Evolutionary conservation across 2,797 vertebrate genomes (phyloP), one percentile per base, ranked within the genome.

Genomic region (Myotis daubentonii): DNA sequence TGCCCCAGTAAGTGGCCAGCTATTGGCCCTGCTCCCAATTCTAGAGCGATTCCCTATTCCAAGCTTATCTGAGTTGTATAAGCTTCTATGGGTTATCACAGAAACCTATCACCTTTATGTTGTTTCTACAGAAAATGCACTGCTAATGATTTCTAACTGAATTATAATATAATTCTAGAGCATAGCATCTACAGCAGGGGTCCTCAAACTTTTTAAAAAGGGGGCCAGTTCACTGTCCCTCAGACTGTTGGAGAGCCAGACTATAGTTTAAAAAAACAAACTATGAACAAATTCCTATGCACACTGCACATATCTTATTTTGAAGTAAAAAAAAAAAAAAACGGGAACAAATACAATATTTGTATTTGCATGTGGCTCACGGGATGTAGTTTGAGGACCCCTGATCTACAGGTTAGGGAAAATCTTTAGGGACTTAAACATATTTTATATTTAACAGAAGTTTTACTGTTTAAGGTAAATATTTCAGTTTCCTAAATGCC

Each of bases 61-160:
- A 22, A 25, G 28, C 4, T 41, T n/a, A 44, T 2, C 4, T 5
- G 36, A 72, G 30, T 30, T 12, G 65, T 82, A 76, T 17, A 55
- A 22, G 7, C 5, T 55, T 49, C 88, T 25, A 33, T 36, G 11
- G n/a, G 7, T 68, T 80, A 83, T 82, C 20, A 53, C 13, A 33
- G 41, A 68, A 79, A 16, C 20, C 8, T 53, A 75, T 68, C 17
- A 60, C 78, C 75, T 80, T 47, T 12, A 53, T 30, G 51, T 75
- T 93, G 30, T 22, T 88, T 90, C 36, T 83, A n/a, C 53, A 74
- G 12, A 53, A 95, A 92, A 88, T 15, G 41, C 19, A 71, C 20
- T 72, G 19, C 60, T 68, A 68, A 72, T 84, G 55, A 87, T 53
- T 89, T 93, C 33, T 86, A 86, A 49, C 2, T 66, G 13, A 86